A percentile compares a stretch with the other conserved stretches of the same genome.
Conservation (phyloP, 2,888 invertebrate genomes). For the Ormia ochracea region DNA sequence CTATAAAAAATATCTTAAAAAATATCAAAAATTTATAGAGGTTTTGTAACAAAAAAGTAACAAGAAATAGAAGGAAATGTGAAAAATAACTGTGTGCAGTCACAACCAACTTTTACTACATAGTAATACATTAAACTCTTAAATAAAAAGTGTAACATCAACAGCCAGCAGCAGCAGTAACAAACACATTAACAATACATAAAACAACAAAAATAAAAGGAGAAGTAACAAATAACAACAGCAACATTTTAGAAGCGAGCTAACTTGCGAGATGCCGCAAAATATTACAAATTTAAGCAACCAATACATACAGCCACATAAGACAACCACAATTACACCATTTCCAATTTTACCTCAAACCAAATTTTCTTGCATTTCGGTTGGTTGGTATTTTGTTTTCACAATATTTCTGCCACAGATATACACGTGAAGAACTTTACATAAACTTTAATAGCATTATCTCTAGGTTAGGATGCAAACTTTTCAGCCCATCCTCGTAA, state of each 20-base stretch:
- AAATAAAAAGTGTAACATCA: conserved; percentile 47
- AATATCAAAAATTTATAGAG: conserved; percentile 77
- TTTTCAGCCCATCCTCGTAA: too few species aligned
- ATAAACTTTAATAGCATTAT: too few species aligned
- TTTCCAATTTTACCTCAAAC: not conserved
- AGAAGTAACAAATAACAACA: conserved; percentile 10
- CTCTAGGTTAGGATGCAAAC: too few species aligned
- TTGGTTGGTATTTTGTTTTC: too few species aligned
- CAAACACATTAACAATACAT: conserved; percentile 72
- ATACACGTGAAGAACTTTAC: too few species aligned
- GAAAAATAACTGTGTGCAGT: conserved; percentile 40
- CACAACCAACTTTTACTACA: conserved; percentile 44
- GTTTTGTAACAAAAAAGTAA: conserved; percentile 42
- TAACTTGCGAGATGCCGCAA: conserved; percentile 56
- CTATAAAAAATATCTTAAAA: conserved; percentile 75
- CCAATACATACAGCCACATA: not conserved
- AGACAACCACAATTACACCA: not conserved
- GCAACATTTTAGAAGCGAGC: conserved; percentile 55
- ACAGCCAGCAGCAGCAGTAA: not conserved
- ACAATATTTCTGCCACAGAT: too few species aligned
- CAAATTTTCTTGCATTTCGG: not conserved
- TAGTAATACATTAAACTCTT: conserved; percentile 59
- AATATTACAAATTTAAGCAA: conserved; percentile 43
- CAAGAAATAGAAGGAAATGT: conserved; percentile 11
- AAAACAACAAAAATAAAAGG: conserved; percentile 63